Evolutionary conservation across 2,888 invertebrate genomes (phyloP).

Genomic region (Saturnia japonica): DNA sequence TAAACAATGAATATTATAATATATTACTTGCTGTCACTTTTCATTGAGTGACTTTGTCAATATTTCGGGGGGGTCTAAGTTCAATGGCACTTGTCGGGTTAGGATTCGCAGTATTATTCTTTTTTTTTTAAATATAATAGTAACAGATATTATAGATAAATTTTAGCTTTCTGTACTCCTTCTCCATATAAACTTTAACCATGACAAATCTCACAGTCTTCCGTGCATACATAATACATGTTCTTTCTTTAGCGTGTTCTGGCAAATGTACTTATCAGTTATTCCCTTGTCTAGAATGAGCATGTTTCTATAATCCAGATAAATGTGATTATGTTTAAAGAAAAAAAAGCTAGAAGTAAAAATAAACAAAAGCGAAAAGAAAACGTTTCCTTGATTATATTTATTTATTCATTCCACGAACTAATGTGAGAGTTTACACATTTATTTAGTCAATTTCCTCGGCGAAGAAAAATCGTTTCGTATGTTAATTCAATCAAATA

Average conservation of each 20-base stretch:
- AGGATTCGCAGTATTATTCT: no score
- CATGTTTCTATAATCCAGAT: not conserved
- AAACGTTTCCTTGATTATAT: not conserved
- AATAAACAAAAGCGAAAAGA: not conserved
- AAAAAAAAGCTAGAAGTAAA: not conserved
- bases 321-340: not conserved
- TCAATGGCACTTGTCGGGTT: no score
- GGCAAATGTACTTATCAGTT: not conserved
- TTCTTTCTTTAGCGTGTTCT: not conserved
- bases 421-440: not conserved
- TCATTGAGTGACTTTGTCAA: no score
- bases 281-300: not conserved
- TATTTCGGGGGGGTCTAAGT: no score
- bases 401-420: slow-evolving; percentile 2
- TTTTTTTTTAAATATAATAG: no score
- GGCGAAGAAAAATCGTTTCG: not conserved
- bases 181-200: no score
- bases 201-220: no score
- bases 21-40: no score
- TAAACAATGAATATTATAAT: no score
- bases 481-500: not conserved
- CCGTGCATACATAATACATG: no score
- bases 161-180: no score
- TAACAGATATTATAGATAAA: no score
- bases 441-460: not conserved